Evolutionary conservation across 2,113 vertebrate genomes (phyloP).

Genomic region (Anseranas semipalmata): DNA sequence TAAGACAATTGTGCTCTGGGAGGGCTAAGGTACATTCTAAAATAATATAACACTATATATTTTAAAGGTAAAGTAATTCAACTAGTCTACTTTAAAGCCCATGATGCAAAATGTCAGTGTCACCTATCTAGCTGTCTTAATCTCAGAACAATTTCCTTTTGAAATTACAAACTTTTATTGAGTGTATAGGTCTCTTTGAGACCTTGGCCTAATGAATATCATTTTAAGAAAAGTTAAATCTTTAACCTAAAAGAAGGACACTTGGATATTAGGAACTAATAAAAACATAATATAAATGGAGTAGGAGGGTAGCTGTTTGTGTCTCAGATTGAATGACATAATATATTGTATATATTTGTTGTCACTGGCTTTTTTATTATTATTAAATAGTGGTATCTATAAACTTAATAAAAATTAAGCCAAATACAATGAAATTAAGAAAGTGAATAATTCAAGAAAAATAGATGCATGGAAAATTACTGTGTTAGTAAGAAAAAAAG

Average conservation of each 20-base stretch:
- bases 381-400: neutral
- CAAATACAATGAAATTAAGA: no score
- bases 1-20: neutral
- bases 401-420: neutral
- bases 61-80: neutral
- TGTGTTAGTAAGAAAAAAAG: no score
- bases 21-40: neutral
- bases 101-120: neutral
- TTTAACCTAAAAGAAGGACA: neutral
- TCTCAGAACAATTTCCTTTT: neutral
- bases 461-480: no score
- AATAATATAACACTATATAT: fast-evolving
- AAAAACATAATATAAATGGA: neutral
- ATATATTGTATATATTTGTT: neutral
- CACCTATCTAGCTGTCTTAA: neutral
- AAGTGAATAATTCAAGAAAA: no score
- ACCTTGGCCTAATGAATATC: neutral
- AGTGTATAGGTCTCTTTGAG: neutral
- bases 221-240: neutral
- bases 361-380: neutral
- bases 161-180: neutral
- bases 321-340: neutral
- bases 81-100: neutral
- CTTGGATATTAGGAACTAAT: neutral
- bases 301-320: neutral